Conservation (phyloP, 2,797 vertebrate genomes). For the Leuciscus waleckii region DNA sequence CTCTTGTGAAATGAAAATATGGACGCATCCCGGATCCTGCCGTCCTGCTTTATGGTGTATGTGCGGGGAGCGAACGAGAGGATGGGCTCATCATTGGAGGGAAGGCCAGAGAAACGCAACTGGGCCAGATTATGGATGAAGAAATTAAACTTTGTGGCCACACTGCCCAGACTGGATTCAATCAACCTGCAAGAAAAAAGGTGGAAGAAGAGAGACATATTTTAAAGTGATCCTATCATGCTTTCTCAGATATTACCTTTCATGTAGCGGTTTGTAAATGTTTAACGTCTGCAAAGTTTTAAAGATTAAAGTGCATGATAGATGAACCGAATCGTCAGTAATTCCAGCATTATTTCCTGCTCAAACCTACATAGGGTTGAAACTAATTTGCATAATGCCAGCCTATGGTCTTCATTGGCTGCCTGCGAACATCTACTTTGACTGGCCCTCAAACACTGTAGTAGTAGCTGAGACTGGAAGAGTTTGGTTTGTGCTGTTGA, state of each 20-base stretch:
- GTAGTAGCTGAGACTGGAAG: too few relatives aligned
- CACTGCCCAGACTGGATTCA: constrained; percentile 95
- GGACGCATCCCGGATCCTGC: constrained; percentile 88
- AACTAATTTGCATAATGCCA: neutral
- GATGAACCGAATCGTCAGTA: too few relatives aligned
- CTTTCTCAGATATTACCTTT: neutral
- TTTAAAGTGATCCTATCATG: neutral
- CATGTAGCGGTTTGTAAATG: neutral
- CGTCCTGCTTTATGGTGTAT: constrained; percentile 93
- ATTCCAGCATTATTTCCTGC: too few relatives aligned
- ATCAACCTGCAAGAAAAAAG: constrained; percentile 81
- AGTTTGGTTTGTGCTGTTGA: neutral
- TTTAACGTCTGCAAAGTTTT: neutral
- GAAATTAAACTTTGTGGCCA: constrained; percentile 99
- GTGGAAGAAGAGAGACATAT: neutral
- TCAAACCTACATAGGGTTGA: too few relatives aligned
- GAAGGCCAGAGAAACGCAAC: constrained; percentile 93
- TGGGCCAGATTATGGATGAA: constrained; percentile 99
- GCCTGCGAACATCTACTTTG: too few relatives aligned
- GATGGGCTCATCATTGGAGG: constrained; percentile 94
- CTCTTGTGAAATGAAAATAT: constrained; percentile 98
- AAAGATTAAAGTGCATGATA: neutral
- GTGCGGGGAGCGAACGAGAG: constrained; percentile 95
- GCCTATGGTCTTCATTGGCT: too few relatives aligned
- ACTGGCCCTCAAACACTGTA: too few relatives aligned